Evolutionary conservation across 2,888 invertebrate genomes (phyloP).

Genomic region (Chymomyza amoena): DNA sequence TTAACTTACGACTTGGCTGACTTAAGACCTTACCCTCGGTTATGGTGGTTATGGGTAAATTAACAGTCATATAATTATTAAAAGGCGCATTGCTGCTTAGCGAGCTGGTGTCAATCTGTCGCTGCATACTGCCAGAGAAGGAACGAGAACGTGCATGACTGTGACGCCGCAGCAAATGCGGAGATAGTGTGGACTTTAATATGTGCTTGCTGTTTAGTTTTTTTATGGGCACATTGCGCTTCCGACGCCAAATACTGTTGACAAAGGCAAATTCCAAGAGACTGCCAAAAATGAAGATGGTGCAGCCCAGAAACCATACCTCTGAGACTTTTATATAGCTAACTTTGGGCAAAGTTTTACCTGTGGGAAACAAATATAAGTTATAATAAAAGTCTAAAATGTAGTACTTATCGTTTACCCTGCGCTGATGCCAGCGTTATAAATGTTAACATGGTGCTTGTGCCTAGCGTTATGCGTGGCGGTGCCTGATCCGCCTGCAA

Average conservation of each 20-base stretch:
- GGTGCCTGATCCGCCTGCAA: conserved; percentile 91
- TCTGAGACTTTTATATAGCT: conserved; percentile 94
- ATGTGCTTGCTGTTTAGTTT: conserved; percentile 88
- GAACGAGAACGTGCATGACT: conserved; percentile 87
- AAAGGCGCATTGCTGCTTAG: conserved; percentile 81
- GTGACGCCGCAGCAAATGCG: conserved; percentile 86
- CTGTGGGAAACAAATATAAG: conserved; percentile 25
- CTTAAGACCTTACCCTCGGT: conserved; percentile 55
- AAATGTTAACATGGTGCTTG: conserved; percentile 91
- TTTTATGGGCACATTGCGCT: conserved; percentile 79
- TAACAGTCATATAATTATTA: conserved; percentile 87
- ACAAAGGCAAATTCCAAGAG: conserved; percentile 93
- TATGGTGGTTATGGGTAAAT: conserved; percentile 76
- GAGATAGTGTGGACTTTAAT: conserved; percentile 89
- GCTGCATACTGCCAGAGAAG: conserved; percentile 53
- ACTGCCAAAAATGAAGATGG: conserved; percentile 90
- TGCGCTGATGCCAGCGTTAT: conserved; percentile 92
- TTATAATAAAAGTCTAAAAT: neutral
- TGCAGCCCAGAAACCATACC: conserved; percentile 93
- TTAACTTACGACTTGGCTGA: conserved; percentile 27
- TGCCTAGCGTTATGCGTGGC: conserved; percentile 89
- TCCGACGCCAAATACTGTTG: conserved; percentile 92
- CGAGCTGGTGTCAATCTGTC: conserved; percentile 77
- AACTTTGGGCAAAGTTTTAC: conserved; percentile 91
- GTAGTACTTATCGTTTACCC: conserved; percentile 66